Conservation (phyloP, 2,888 invertebrate genomes). For the Mamestra brassicae region DNA sequence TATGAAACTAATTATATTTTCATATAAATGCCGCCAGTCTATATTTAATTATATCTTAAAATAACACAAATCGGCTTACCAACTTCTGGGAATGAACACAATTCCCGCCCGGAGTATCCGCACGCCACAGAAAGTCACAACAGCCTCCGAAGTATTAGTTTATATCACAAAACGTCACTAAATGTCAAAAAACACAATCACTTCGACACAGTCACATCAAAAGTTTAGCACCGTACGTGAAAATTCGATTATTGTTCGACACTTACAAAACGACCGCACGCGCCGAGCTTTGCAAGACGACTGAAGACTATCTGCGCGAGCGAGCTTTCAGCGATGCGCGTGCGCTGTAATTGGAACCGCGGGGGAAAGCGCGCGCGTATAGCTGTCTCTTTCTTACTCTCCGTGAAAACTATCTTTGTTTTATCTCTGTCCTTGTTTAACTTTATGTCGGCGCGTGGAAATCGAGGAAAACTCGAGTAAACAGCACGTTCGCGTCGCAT, state of each 20-base stretch:
- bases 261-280: slow-evolving; percentile 72
- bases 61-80: slow-evolving; percentile 88
- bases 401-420: slow-evolving; percentile 37
- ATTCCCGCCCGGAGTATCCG: slow-evolving; percentile 75
- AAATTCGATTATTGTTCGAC: slow-evolving; percentile 70
- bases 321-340: slow-evolving; percentile 88
- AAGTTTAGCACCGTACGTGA: slow-evolving; percentile 69
- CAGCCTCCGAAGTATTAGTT: slow-evolving; percentile 58
- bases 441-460: slow-evolving; percentile 78
- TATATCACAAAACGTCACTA: slow-evolving; percentile 68
- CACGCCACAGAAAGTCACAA: slow-evolving; percentile 65
- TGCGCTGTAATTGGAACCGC: slow-evolving; percentile 73
- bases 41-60: slow-evolving; percentile 89
- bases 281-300: slow-evolving; percentile 81
- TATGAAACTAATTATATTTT: slow-evolving; percentile 88
- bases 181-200: slow-evolving; percentile 76
- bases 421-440: slow-evolving; percentile 69
- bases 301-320: slow-evolving; percentile 77
- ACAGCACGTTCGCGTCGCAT: slow-evolving; percentile 69
- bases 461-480: slow-evolving; percentile 82
- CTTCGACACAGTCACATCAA: slow-evolving; percentile 74
- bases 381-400: slow-evolving; percentile 73
- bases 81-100: slow-evolving; percentile 80
- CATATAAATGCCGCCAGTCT: slow-evolving; percentile 84
- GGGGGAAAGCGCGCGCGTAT: slow-evolving; percentile 44